Conservation (phyloP, 2,797 vertebrate species). For the Sus cebifrons region DNA sequence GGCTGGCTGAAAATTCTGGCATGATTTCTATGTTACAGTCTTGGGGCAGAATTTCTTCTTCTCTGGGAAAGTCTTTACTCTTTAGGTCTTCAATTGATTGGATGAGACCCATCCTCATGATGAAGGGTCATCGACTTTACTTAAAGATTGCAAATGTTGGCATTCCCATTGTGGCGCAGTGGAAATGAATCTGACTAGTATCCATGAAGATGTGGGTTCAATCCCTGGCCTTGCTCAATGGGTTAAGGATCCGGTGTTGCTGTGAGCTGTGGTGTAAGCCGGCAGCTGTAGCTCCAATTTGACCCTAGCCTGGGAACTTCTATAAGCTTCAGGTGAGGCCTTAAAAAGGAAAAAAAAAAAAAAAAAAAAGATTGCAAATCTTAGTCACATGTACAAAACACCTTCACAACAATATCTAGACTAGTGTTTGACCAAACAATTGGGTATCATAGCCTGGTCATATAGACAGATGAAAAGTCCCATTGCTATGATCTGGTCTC, state of each 20-base stretch:
- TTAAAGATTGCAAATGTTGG: background rate
- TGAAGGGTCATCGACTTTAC: background rate
- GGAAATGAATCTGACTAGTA: too few species aligned
- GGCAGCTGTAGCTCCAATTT: too few species aligned
- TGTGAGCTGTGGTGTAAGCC: too few species aligned
- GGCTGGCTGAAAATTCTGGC: background rate
- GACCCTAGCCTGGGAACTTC: too few species aligned
- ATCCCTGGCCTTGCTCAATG: too few species aligned
- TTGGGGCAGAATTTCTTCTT: slow-evolving; percentile 34
- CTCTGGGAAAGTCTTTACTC: background rate
- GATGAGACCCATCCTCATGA: background rate
- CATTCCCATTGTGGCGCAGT: too few species aligned
- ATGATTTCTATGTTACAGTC: background rate
- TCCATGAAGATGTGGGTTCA: too few species aligned
- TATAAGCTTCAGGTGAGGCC: too few species aligned
- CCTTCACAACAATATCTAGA: background rate
- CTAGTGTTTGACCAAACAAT: background rate
- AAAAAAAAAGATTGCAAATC: too few species aligned
- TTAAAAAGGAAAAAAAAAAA: too few species aligned
- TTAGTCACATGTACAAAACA: background rate
- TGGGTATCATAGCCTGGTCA: background rate
- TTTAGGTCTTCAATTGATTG: background rate
- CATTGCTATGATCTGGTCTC: background rate
- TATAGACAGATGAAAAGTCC: background rate
- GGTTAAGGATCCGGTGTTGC: too few species aligned